Conservation (phyloP, 2,797 vertebrate genomes). For the Pipistrellus nathusii region DNA sequence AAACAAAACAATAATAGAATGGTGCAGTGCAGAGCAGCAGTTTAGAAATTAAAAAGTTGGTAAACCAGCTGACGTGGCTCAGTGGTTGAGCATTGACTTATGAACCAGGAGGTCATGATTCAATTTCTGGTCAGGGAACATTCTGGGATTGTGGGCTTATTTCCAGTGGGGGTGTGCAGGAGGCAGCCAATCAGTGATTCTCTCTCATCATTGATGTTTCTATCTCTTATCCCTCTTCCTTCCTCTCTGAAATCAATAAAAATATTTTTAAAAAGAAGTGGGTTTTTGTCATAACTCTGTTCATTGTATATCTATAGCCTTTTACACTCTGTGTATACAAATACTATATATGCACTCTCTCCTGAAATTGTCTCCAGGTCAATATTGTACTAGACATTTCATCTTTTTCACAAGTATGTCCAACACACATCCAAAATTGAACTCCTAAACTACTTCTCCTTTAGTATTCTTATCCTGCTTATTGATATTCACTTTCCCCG, state of each 20-base stretch:
- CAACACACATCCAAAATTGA: not conserved
- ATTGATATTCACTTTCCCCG: not conserved
- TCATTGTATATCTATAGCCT: not conserved
- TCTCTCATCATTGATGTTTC: too few species aligned
- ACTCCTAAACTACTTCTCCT: not conserved
- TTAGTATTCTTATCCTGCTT: not conserved
- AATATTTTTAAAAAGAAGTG: not conserved
- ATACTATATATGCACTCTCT: not conserved
- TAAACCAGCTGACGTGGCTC: too few species aligned
- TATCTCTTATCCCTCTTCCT: too few species aligned
- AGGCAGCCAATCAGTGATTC: too few species aligned
- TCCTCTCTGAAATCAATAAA: too few species aligned
- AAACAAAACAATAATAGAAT: not conserved
- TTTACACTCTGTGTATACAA: not conserved
- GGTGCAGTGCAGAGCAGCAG: not conserved
- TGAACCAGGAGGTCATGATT: too few species aligned
- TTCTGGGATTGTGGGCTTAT: too few species aligned
- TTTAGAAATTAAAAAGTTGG: not conserved
- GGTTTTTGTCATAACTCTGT: not conserved
- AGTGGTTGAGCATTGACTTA: too few species aligned
- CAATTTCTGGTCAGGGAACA: too few species aligned
- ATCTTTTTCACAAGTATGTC: conserved; percentile 24
- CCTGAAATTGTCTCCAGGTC: not conserved
- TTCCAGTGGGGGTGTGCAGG: too few species aligned
- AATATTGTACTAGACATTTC: not conserved